A percentile compares a stretch with the other conserved stretches of the same genome.
phyloP scores from a whole-genome alignment of 2,113 vertebrate genomes.

The Regulus satrapa region DNA sequence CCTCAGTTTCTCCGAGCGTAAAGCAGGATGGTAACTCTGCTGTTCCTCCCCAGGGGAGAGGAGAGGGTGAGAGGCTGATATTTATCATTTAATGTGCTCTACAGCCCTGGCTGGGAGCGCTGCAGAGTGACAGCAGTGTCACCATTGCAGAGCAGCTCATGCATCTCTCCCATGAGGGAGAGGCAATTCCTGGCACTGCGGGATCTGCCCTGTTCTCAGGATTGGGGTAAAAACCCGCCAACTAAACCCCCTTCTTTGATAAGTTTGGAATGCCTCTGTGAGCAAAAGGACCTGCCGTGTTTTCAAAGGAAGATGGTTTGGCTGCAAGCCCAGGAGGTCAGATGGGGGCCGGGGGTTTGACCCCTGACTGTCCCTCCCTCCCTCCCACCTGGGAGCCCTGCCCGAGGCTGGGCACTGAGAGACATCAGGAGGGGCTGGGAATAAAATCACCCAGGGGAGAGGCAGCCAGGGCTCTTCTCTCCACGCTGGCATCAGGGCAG shows the following conservation, averaged over 20 bases:
- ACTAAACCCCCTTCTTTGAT: neutral
- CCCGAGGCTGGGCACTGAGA: neutral
- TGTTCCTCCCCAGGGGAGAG: neutral
- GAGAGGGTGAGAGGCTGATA: neutral
- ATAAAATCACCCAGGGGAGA: neutral
- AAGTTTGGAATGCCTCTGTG: conserved; percentile 44
- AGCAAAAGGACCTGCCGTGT: conserved; percentile 55
- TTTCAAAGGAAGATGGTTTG: conserved; percentile 57
- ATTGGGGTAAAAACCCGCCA: conserved; percentile 47
- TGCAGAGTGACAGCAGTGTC: neutral
- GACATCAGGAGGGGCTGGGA: neutral
- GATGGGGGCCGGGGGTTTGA: neutral
- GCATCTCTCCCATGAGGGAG: neutral
- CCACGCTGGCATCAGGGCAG: accelerated
- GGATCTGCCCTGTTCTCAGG: conserved; percentile 61
- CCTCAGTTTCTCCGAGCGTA: neutral
- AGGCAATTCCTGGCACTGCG: neutral
- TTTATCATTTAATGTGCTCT: accelerated
- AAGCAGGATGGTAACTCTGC: neutral
- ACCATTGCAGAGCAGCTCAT: neutral
- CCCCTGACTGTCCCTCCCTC: neutral
- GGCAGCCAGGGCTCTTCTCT: neutral
- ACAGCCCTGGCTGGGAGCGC: neutral
- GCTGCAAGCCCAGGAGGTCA: neutral
- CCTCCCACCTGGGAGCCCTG: neutral